Conservation (phyloP, 1,140 invertebrate species). For the Drosophila orosa region DNA sequence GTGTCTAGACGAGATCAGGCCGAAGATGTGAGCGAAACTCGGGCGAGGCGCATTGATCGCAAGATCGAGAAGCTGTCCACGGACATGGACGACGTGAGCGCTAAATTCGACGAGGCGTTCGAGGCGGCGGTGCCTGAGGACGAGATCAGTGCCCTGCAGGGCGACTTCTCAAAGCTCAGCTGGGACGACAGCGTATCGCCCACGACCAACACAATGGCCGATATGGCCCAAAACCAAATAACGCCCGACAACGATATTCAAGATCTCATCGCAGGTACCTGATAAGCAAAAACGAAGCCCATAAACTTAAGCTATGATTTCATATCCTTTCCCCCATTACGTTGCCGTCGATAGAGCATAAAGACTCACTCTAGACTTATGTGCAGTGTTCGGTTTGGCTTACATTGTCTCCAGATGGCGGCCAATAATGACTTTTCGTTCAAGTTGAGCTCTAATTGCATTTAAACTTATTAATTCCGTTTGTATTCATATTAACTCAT, state of each 20-base stretch:
- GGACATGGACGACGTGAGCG: slow-evolving; percentile 72
- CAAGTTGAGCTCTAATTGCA: slow-evolving; percentile 84
- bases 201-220: slow-evolving; percentile 81
- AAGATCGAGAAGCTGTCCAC: slow-evolving; percentile 87
- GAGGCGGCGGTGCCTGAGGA: slow-evolving; percentile 74
- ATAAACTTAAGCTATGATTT: slow-evolving; percentile 28
- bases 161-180: slow-evolving; percentile 83
- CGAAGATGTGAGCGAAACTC: slow-evolving; percentile 79
- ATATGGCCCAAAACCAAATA: slow-evolving; percentile 79
- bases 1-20: slow-evolving; percentile 51
- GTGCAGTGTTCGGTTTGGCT: slow-evolving; percentile 31
- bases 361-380: slow-evolving; percentile 32
- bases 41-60: slow-evolving; percentile 85
- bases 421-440: slow-evolving; percentile 70
- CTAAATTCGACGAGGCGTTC: slow-evolving; percentile 74
- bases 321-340: slow-evolving; percentile 36
- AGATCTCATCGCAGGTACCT: slow-evolving; percentile 81
- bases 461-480: slow-evolving; percentile 56
- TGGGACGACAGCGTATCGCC: slow-evolving; percentile 84
- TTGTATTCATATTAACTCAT: slow-evolving; percentile 47
- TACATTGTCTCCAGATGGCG: slow-evolving; percentile 50
- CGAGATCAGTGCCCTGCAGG: slow-evolving; percentile 80
- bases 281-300: slow-evolving; percentile 19
- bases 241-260: slow-evolving; percentile 83
- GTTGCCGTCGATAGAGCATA: slow-evolving; percentile 48